Percentiles rank a stretch among this genome's conserved stretches.
Conservation (phyloP, 2,113 vertebrate species). For the Cavia porcellus region DNA sequence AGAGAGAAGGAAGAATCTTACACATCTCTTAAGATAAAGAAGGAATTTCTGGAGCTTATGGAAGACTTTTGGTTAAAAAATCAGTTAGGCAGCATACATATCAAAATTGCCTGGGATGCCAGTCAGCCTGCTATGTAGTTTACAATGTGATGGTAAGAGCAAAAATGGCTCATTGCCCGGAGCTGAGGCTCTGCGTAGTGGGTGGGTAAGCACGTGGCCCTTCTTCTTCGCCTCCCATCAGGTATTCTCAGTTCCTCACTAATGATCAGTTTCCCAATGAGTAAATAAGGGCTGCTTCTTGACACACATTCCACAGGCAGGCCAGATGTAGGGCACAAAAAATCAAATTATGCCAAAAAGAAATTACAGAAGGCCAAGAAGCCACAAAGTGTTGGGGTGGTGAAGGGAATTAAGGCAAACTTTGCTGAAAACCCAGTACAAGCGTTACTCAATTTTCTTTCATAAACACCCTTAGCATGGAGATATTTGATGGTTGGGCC, state of each 20-base stretch:
- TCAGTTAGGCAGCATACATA: not conserved
- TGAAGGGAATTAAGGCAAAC: not conserved
- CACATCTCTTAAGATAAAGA: constrained; percentile 42
- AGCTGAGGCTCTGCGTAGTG: not conserved
- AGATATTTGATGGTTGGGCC: constrained; percentile 51
- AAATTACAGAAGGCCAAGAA: constrained; percentile 76
- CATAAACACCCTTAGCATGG: constrained; percentile 45
- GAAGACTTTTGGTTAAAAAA: not conserved
- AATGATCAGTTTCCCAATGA: constrained; percentile 48
- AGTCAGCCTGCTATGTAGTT: not conserved
- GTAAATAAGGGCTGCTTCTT: constrained; percentile 78
- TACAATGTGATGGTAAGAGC: not conserved
- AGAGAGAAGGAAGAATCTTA: constrained; percentile 47
- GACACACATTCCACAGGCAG: constrained; percentile 80
- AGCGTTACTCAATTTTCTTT: constrained; percentile 64
- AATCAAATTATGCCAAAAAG: constrained; percentile 61
- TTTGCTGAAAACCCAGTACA: constrained; percentile 48
- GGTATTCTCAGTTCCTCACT: not conserved
- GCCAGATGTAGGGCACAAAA: constrained; percentile 72
- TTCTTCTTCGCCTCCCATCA: constrained; percentile 16
- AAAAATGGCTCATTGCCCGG: not conserved
- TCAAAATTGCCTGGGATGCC: not conserved
- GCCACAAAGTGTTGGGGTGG: constrained; percentile 15
- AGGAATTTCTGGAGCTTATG: constrained; percentile 69
- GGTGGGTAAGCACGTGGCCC: not conserved